These are phyloP conservation scores for Lordiphosa stackelbergi DNA, from an alignment of 1,140 invertebrate species.

Conservation along the genomic window DNA sequence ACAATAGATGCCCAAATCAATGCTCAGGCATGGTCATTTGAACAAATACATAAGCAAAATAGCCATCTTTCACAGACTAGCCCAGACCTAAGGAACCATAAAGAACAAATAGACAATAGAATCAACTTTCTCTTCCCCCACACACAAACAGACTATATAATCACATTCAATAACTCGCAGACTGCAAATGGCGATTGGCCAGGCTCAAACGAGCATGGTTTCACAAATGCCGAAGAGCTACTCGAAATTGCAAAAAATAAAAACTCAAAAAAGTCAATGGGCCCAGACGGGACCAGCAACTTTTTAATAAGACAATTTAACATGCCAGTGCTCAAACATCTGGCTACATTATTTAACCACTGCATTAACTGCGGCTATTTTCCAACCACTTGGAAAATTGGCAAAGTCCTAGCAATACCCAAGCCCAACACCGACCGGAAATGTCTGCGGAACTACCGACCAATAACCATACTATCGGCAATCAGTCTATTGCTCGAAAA, in stretches of 20 bases:
- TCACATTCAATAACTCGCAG: too few relatives aligned
- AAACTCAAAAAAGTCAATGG: slow-evolving; percentile 16
- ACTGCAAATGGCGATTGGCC: too few relatives aligned
- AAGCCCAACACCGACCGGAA: slow-evolving; percentile 6
- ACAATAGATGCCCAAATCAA: too few relatives aligned
- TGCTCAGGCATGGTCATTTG: too few relatives aligned
- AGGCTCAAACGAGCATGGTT: too few relatives aligned
- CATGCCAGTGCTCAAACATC: slow-evolving; percentile 2
- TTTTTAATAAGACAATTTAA: slow-evolving; percentile 7
- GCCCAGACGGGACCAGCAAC: slow-evolving; percentile 13
- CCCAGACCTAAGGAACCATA: too few relatives aligned
- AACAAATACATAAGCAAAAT: too few relatives aligned
- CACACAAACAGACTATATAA: too few relatives aligned
- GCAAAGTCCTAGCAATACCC: neutral
- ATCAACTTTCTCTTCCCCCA: too few relatives aligned
- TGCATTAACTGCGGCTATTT: slow-evolving; percentile 13
- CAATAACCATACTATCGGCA: slow-evolving; percentile 15
- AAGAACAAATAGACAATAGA: too few relatives aligned
- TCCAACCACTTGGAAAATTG: slow-evolving; percentile 7
- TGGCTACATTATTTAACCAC: slow-evolving; percentile 13
- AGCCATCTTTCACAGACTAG: too few relatives aligned
- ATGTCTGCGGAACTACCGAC: slow-evolving; percentile 7
- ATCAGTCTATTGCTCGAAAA: slow-evolving; percentile 19
- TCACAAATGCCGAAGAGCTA: neutral
- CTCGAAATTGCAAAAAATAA: neutral